A percentile compares a stretch with the other conserved stretches of the same genome.
These are phyloP conservation scores for Epinephelus moara DNA, from an alignment of 2,113 vertebrate species.

Conservation along the genomic window DNA sequence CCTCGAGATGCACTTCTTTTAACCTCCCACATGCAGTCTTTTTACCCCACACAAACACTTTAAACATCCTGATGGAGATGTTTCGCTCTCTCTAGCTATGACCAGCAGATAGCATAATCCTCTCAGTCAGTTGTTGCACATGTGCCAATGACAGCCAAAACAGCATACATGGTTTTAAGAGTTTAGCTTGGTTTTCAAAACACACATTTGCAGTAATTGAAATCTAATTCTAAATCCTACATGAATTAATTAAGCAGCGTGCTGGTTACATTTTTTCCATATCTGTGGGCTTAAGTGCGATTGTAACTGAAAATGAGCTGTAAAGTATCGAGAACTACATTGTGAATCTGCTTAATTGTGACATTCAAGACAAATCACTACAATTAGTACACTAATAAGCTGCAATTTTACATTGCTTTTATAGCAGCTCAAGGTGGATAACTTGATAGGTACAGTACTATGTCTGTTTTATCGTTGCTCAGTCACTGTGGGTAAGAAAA, in stretches of 20 bases:
- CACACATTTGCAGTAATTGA: background rate
- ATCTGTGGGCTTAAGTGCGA: constrained; percentile 13
- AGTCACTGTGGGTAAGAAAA: constrained; percentile 7
- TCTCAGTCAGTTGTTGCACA: constrained; percentile 5
- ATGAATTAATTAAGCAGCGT: constrained; percentile 3
- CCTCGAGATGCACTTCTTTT: constrained; percentile 37
- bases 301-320: constrained; percentile 23
- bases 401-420: constrained; percentile 14
- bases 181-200: constrained; percentile 20
- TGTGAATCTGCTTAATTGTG: constrained; percentile 25
- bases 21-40: constrained; percentile 9
- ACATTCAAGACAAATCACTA: constrained; percentile 16
- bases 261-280: background rate
- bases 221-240: constrained; percentile 2
- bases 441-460: background rate
- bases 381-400: constrained; percentile 1
- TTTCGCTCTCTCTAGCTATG: constrained; percentile 3
- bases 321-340: background rate
- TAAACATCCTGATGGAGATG: constrained; percentile 17
- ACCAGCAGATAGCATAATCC: background rate
- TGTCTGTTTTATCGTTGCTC: constrained; percentile 30
- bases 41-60: constrained; percentile 16
- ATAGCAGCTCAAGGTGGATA: background rate
- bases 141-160: background rate
- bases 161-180: background rate